A percentile compares a stretch with the other conserved stretches of the same genome.
phyloP scores from a whole-genome alignment of 2,797 vertebrate species.

The Girardinus metallicus region DNA sequence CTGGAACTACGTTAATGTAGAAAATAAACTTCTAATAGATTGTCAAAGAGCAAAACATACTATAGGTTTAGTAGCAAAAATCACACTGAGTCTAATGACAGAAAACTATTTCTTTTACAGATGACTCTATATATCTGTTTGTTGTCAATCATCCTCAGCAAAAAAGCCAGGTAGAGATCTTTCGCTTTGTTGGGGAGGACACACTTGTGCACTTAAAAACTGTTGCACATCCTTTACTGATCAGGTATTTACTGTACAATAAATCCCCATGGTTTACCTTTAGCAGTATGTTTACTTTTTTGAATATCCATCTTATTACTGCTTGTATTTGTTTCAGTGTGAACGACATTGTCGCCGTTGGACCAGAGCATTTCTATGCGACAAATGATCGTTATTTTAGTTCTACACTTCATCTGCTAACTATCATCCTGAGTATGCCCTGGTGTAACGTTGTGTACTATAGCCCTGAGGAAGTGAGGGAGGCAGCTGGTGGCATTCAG shows the following conservation, averaged over 20 bases:
- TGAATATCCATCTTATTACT: background rate
- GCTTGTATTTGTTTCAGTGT: constrained; percentile 73
- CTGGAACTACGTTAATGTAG: background rate
- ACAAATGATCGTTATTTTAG: constrained; percentile 87
- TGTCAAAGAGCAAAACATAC: background rate
- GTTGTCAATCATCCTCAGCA: constrained; percentile 89
- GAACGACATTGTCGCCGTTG: constrained; percentile 89
- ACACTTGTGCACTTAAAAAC: constrained; percentile 86
- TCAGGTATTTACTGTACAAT: constrained; percentile 72
- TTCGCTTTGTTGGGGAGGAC: constrained; percentile 81
- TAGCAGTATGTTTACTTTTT: background rate
- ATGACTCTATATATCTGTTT: constrained; percentile 85
- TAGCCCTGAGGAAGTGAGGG: constrained; percentile 86
- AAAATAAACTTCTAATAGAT: background rate
- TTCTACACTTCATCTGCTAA: constrained; percentile 33
- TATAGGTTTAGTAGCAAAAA: background rate
- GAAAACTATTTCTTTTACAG: constrained; percentile 68
- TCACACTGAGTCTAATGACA: background rate
- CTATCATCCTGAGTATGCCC: constrained; percentile 61
- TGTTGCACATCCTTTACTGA: constrained; percentile 84
- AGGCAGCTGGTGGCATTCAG: constrained; percentile 81
- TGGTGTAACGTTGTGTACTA: constrained; percentile 88
- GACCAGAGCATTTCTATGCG: constrained; percentile 90
- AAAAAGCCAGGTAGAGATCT: constrained; percentile 87
- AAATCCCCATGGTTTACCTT: background rate